Base-by-base conservation (phyloP, 2,113 vertebrate genomes). In the Brachypteracias leptosomus region DNA sequence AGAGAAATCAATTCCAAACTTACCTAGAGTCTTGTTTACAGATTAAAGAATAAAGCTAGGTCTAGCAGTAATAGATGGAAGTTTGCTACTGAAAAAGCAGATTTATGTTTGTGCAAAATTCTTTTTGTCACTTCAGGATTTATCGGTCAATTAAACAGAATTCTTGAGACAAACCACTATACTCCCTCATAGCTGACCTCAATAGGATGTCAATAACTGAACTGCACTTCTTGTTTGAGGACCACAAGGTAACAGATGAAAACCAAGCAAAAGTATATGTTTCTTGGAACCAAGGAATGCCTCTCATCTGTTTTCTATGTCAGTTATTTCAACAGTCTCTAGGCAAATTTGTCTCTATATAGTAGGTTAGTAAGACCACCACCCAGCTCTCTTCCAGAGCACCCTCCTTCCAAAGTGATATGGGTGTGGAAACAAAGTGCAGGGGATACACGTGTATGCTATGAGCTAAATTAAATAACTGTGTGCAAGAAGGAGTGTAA, bases 111-210 rank as follows among this genome's bases (percentile, higher is more conserved):
- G 25, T 79, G 63, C 35, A 66, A 38, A 91, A 44, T 75, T 88
- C 38, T 42, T 89, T 71, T 93, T 91, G 20, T 66, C 80, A 17
- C 5, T 82, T 89, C 70, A 95, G 10, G 40, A 44, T 72, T 94
- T 95, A 61, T 52, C 33, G 75, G 20, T 88, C 26, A 81, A 21
- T 94, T 91, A 89, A 94, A 58, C 7, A 89, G 73, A 82, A 78
- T 46, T 90, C 42, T 52, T 76, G 52, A 88, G 35, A 54, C 16
- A 82, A 90, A 49, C 5, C 8, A 33, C 24, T 42, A 10, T 49
- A 51, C 36, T 94, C n/a, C 58, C 6, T 86, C 26, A 40, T 24
- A 54, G 44, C 15, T 85, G 59, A 81, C 49, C 59, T 76, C 66
- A 88, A 16, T 36, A 55, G 44, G n/a, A 52, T 42, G 19, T 78